These are phyloP conservation scores for Nephotettix cincticeps DNA, from an alignment of 1,140 invertebrate species.

Conservation along the genomic window DNA sequence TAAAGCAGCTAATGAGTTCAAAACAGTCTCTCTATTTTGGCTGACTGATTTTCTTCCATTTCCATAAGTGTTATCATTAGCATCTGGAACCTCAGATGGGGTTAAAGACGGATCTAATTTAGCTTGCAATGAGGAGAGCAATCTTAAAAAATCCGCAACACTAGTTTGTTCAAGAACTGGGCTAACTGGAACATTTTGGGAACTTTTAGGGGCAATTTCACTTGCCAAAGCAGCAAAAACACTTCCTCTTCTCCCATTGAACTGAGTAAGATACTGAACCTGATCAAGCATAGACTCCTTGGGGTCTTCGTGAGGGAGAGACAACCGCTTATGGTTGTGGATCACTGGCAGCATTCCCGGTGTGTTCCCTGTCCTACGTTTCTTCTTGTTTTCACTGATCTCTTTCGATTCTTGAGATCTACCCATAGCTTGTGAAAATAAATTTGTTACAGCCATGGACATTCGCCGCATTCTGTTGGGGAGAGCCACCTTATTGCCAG, in stretches of 20 bases:
- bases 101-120: neutral
- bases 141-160: slow-evolving; percentile 69
- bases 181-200: slow-evolving; percentile 43
- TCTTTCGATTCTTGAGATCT: neutral
- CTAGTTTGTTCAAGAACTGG: slow-evolving; percentile 70
- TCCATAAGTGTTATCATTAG: too few relatives aligned
- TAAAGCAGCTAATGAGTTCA: neutral
- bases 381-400: slow-evolving; percentile 16
- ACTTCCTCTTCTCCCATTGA: slow-evolving; percentile 25
- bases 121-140: slow-evolving; percentile 60
- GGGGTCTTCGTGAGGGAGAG: slow-evolving; percentile 3
- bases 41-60: neutral
- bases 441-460: slow-evolving; percentile 40
- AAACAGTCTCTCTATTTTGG: too few relatives aligned
- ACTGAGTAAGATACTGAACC: slow-evolving; percentile 28
- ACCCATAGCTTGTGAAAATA: slow-evolving; percentile 29
- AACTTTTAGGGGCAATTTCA: slow-evolving; percentile 32
- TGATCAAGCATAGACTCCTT: neutral
- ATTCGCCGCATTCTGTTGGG: slow-evolving; percentile 35
- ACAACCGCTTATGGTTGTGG: neutral
- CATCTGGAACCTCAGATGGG: neutral
- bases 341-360: neutral
- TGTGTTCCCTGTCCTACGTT: slow-evolving; percentile 19
- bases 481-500: slow-evolving; percentile 10
- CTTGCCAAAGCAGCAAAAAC: slow-evolving; percentile 28